Evolutionary conservation across 2,888 invertebrate genomes (phyloP), one percentile per base, ranked within the genome.

Genomic region (Zonitis immaculata): DNA sequence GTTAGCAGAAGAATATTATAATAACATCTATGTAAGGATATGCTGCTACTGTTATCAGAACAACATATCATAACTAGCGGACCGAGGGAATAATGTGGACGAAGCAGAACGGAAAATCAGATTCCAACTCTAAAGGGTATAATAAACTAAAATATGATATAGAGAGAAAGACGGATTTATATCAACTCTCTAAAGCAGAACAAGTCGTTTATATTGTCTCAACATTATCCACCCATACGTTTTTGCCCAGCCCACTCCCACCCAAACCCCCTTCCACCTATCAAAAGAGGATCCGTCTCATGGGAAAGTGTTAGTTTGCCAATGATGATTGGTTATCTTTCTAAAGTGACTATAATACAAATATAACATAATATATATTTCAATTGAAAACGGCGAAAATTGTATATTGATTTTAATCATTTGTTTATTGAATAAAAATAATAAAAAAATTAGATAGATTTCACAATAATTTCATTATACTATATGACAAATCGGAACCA

Each of bases 41-140:
- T 32, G 48, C 48, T 39, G 42, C 39, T n/a, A n/a, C n/a, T 52
- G 55, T 48, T 57, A 60, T 59, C 62, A 58, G 54, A 59, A 54
- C 51, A 61, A 57, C 62, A 60, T 58, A 62, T 62, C 59, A 59
- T 59, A 60, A 58, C 60, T 58, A 57, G 56, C 60, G 57, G 48
- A 60, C 55, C 59, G 57, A 52, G 48, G 57, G 59, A 56, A 60
- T 63, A 62, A 64, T 61, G 59, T 57, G 57, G 58, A 57, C 57
- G 59, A 62, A 65, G 63, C 65, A 57, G 61, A 63, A 65, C 61
- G 63, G 66, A 65, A 68, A 69, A 68, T 69, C 67, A 61, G 64
- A 66, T 68, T 66, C 62, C 61, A 62, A 62, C 55, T 65, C 65
- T 62, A 61, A 67, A 60, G 67, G 66, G 66, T 64, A 63, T 61